These are phyloP conservation scores for Drosophila santomea DNA, from an alignment of 1,140 invertebrate genomes.

Conservation along the genomic window DNA sequence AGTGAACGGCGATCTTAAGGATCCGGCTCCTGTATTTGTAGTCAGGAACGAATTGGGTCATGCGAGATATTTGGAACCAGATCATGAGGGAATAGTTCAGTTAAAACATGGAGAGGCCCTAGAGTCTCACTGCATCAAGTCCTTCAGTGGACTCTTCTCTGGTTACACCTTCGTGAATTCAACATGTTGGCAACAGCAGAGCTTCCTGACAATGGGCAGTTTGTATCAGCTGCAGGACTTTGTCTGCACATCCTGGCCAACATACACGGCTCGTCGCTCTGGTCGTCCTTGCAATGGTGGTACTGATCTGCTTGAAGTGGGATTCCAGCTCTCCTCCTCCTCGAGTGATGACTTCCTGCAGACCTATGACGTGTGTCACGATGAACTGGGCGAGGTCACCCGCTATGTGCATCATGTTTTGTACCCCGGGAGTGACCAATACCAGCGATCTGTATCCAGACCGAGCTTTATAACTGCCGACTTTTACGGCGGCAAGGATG, in stretches of 20 bases:
- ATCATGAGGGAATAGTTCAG: conserved; percentile 51
- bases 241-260: conserved; percentile 67
- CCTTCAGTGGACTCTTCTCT: conserved; percentile 50
- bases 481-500: conserved; percentile 80
- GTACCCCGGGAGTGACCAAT: conserved; percentile 65
- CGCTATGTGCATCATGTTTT: conserved; percentile 84
- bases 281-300: conserved; percentile 71
- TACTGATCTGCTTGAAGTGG: conserved; percentile 75
- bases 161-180: conserved; percentile 43
- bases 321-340: conserved; percentile 57
- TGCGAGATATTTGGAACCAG: conserved; percentile 58
- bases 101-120: conserved; percentile 59
- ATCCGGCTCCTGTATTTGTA: conserved; percentile 65
- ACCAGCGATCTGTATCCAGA: conserved; percentile 80
- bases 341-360: conserved; percentile 75
- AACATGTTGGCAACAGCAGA: conserved; percentile 56
- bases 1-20: conserved; percentile 65
- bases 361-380: conserved; percentile 84
- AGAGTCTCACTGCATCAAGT: conserved; percentile 66
- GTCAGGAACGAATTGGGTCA: conserved; percentile 27
- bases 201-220: conserved; percentile 57
- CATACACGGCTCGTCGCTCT: conserved; percentile 74
- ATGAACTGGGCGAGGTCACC: conserved; percentile 78
- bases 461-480: conserved; percentile 70
- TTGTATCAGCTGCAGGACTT: conserved; percentile 70